Percentiles rank a stretch among this genome's conserved stretches.
phyloP scores from a whole-genome alignment of 2,113 vertebrate species.

The human region GRCh38 chr7:7569501-7570000 shows the following conservation, averaged over 20 bases:
- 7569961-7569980: neutral
- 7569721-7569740: neutral
- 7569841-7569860: neutral
- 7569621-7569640: neutral
- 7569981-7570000: neutral
- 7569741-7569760: neutral
- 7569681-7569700: neutral
- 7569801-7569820: neutral
- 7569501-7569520: neutral
- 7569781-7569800: neutral
- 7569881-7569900: neutral
- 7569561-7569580: neutral
- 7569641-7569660: neutral
- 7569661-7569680: neutral
- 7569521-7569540: neutral
- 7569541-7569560: neutral
- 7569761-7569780: neutral
- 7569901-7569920: neutral
- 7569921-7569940: neutral
- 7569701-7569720: neutral
- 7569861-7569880: neutral
- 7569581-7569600: neutral
- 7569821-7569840: neutral
- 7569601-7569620: neutral
- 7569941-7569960: neutral